Base-by-base conservation (phyloP, 2,888 invertebrate species). In the Himalopsyche tibetana region DNA sequence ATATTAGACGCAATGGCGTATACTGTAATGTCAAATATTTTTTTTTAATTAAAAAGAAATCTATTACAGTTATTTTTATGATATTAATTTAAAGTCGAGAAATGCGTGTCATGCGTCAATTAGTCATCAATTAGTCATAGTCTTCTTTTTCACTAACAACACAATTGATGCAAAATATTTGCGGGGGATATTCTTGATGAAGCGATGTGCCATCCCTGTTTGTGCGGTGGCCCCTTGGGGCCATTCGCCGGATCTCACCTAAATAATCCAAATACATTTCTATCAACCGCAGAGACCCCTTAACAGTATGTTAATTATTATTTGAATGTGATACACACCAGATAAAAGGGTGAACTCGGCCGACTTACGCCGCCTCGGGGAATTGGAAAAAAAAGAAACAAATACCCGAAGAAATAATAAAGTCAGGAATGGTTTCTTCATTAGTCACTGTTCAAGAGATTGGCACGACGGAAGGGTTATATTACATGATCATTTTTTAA, bases 231-330 rank as follows among this genome's bases (percentile, higher is more conserved):
- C 6, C 19, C 19, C 63, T 11, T 19, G 19, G 8, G 63, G 63
- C 19, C 11, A n/a, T 28, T 63, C 63, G 28, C 11, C 11, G 63
- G 63, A 63, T 63, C 63, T 63, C 63, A 63, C 63, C 63, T 63
- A 63, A 63, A 63, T 63, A 63, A 63, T 63, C 63, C 63, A 19
- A 63, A 63, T 63, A 63, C 63, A 63, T 63, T 63, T 63, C 63
- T 63, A 63, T 63, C 63, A 63, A 28, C 63, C 63, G 19, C 63
- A 19, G 9, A 63, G 4, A 63, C 63, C 63, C 51, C 63, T 63
- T 63, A 19, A 63, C 63, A 19, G 11, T 19, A 63, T 63, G 63
- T 63, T 63, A 63, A 63, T 63, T 63, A 63, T 63, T 63, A 63
- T 63, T 63, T 19, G 63, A 63, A 63, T 63, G 19, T 28, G 63